These are phyloP conservation scores for Pogonognathellus flavescens DNA, from an alignment of 1,140 invertebrate genomes.

Conservation along the genomic window DNA sequence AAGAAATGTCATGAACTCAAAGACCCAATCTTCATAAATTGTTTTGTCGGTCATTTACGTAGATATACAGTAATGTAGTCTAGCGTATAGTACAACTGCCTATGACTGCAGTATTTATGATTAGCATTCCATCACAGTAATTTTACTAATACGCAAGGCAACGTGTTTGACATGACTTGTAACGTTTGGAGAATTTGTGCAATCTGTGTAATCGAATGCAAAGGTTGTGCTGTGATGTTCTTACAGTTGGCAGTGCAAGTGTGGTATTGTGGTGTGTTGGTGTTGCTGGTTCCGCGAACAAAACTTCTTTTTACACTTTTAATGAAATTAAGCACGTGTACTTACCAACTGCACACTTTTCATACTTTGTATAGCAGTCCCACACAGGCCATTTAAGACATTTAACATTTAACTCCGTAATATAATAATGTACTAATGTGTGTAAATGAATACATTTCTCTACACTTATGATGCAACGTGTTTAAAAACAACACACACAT, in stretches of 20 bases:
- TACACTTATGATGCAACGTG: not conserved
- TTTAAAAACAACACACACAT: not conserved
- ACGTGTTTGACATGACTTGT: constrained; percentile 22
- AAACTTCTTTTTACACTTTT: constrained; percentile 31
- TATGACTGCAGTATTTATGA: not conserved
- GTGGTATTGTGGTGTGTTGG: no score
- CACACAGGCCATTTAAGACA: no score
- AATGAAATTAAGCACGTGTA: constrained; percentile 36
- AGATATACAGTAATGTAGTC: not conserved
- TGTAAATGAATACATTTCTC: not conserved
- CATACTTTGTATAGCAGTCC: not conserved
- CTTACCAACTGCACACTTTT: constrained; percentile 11
- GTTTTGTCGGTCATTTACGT: constrained; percentile 6
- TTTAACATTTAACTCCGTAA: constrained; percentile 16
- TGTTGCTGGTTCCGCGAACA: constrained; percentile 6
- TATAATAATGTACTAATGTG: not conserved
- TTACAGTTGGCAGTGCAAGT: no score
- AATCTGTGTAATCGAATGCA: not conserved
- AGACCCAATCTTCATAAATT: constrained; percentile 37
- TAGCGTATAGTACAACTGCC: no score
- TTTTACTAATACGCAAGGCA: constrained; percentile 29
- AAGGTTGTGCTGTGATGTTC: not conserved
- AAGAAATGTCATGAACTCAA: constrained; percentile 25
- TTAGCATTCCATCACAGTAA: constrained; percentile 7
- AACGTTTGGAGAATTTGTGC: not conserved